Evolutionary conservation across 2,888 invertebrate species (phyloP).

Genomic region (Drosophila monieri): DNA sequence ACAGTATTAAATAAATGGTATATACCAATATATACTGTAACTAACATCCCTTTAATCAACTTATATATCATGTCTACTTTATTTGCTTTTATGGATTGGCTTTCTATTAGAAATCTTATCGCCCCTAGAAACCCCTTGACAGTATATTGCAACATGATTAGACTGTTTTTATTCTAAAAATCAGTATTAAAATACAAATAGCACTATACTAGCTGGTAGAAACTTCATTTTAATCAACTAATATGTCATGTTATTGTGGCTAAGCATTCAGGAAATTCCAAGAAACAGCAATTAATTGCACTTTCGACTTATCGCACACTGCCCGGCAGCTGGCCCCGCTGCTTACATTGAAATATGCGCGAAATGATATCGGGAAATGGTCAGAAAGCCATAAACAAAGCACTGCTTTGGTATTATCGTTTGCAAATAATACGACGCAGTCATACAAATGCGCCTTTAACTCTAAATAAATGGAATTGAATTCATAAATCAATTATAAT

Average conservation of each 20-base stretch:
- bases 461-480: constrained; percentile 15
- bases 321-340: constrained; percentile 11
- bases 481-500: not conserved
- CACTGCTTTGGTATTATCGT: constrained; percentile 18
- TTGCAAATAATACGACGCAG: constrained; percentile 42
- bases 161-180: too few relatives aligned
- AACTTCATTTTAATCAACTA: not conserved
- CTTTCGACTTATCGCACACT: constrained; percentile 24
- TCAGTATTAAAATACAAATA: too few relatives aligned
- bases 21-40: too few relatives aligned
- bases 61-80: too few relatives aligned
- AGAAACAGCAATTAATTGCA: constrained; percentile 1
- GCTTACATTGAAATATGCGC: constrained; percentile 16
- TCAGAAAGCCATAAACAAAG: constrained; percentile 31
- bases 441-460: constrained; percentile 44
- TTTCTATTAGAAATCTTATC: too few relatives aligned
- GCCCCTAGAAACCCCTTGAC: not conserved
- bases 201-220: too few relatives aligned
- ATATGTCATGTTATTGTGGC: not conserved
- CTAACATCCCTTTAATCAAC: too few relatives aligned
- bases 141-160: too few relatives aligned
- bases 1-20: too few relatives aligned
- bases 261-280: not conserved
- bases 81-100: too few relatives aligned
- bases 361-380: constrained; percentile 23